A percentile compares a stretch with the other conserved stretches of the same genome.
These are phyloP conservation scores for Cacoxenus indagator DNA, from an alignment of 2,888 invertebrate species.

Conservation along the genomic window DNA sequence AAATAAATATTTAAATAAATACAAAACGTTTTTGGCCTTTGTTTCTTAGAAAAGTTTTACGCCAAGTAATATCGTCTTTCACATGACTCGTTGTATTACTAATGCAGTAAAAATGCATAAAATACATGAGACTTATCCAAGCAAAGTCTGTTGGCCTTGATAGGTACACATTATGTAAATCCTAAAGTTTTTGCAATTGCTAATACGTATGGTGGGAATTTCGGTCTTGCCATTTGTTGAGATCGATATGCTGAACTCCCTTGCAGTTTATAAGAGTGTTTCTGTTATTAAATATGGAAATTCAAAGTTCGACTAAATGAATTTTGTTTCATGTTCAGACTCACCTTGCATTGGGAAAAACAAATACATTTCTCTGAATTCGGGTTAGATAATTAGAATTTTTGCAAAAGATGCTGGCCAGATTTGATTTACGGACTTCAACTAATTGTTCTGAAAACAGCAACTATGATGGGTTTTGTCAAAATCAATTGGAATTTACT, in stretches of 20 bases:
- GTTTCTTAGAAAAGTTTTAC: too few species aligned
- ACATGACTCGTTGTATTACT: too few species aligned
- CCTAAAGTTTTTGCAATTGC: too few species aligned
- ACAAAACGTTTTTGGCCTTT: too few species aligned
- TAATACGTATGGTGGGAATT: too few species aligned
- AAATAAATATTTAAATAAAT: too few species aligned
- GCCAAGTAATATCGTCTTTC: too few species aligned
- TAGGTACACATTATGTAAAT: too few species aligned
- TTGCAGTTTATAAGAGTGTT: slow-evolving; percentile 52
- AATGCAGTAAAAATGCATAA: too few species aligned
- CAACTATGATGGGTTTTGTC: neutral
- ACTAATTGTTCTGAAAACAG: slow-evolving; percentile 75
- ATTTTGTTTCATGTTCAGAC: slow-evolving; percentile 12
- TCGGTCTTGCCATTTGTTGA: slow-evolving; percentile 61
- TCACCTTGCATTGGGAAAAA: slow-evolving; percentile 55
- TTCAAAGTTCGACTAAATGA: neutral
- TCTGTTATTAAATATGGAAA: slow-evolving; percentile 34
- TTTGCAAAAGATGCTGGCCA: slow-evolving; percentile 83
- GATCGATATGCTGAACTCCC: slow-evolving; percentile 51
- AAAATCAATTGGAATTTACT: slow-evolving; percentile 5
- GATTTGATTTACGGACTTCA: slow-evolving; percentile 81
- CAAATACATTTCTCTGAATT: slow-evolving; percentile 73
- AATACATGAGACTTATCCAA: too few species aligned
- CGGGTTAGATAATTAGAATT: slow-evolving; percentile 76
- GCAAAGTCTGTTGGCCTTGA: too few species aligned